Evolutionary conservation across 1,140 invertebrate species (phyloP), one percentile per base, ranked within the genome.

Genomic region (Hirudo medicinalis): DNA sequence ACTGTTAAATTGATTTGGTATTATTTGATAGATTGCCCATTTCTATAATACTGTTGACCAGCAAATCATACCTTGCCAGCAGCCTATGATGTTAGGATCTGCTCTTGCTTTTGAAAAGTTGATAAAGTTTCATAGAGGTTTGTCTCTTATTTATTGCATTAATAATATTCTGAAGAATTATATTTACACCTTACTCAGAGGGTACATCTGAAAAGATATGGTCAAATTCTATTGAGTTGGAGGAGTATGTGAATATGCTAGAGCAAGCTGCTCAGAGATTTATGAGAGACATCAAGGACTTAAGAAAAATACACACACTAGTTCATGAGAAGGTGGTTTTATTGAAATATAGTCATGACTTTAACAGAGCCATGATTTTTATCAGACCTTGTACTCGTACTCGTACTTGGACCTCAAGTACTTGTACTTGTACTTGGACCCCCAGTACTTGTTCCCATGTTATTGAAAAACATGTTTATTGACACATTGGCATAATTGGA

Each of bases 81-180:
- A 94, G 69, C 91, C 95, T 0, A 89, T 99, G 84, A 93, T 99
- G 92, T 84, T 99, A 17, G 87, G 92, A 55, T 89, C 91, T 32
- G 96, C 96, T 0, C 78, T 95, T 43, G 88, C 91, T 75, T 85
- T 99, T 77, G 91, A 94, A 43, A 86, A 87, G 73, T 85, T 97
- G 6, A 92, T 99, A 78, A 89, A 92, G 76, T 90, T 95, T 78
- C 88, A 91, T 67, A 81, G 83, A 74, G 87, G 88, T 25, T 53
- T 2, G 2, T 27, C 25, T 36, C 25, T 27, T n/a, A 32, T 25
- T 32, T 63, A 11, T 8, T 22, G 57, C 11, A 13, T 63, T 32
- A 15, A 13, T 20, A 63, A n/a, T 13, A 25, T 63, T 2, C 29
- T 63, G 22, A 13, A 63, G 19, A 63, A 11, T 63, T 22, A 25